Evolutionary conservation across 2,888 invertebrate genomes (phyloP).

Genomic region (Apantesis nais): DNA sequence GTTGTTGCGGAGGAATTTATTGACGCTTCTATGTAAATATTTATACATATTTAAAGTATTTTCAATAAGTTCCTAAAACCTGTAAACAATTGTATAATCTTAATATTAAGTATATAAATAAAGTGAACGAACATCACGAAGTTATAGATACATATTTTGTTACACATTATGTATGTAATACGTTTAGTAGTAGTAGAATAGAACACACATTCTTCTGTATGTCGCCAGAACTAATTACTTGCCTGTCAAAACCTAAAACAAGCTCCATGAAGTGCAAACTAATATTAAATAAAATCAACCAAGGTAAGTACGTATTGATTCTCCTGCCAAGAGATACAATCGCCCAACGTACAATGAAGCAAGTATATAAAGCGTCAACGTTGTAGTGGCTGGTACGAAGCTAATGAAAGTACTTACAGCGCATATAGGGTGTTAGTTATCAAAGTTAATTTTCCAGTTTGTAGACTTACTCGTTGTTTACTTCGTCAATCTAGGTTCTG

Average conservation of each 20-base stretch:
- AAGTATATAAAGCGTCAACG: conserved; percentile 24
- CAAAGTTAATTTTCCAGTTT: conserved; percentile 77
- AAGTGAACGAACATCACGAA: too few species aligned
- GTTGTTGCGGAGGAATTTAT: too few species aligned
- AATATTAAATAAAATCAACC: neutral
- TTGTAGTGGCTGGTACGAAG: conserved; percentile 46
- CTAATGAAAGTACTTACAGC: conserved; percentile 58
- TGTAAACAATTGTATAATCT: too few species aligned
- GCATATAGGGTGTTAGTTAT: conserved; percentile 63
- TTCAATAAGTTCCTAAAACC: too few species aligned
- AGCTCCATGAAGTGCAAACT: neutral
- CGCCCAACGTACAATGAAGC: neutral
- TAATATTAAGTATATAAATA: too few species aligned
- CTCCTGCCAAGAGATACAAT: neutral
- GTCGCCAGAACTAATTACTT: too few species aligned
- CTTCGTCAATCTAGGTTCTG: conserved; percentile 67
- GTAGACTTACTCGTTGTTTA: conserved; percentile 59
- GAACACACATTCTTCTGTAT: too few species aligned
- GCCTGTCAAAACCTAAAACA: neutral
- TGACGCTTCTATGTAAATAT: too few species aligned
- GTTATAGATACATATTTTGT: too few species aligned
- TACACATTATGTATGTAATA: too few species aligned
- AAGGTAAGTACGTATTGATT: neutral
- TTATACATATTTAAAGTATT: too few species aligned
- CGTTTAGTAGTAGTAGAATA: too few species aligned